These are phyloP conservation scores for Lymantria monacha DNA, from an alignment of 2,888 invertebrate genomes.

Conservation along the genomic window DNA sequence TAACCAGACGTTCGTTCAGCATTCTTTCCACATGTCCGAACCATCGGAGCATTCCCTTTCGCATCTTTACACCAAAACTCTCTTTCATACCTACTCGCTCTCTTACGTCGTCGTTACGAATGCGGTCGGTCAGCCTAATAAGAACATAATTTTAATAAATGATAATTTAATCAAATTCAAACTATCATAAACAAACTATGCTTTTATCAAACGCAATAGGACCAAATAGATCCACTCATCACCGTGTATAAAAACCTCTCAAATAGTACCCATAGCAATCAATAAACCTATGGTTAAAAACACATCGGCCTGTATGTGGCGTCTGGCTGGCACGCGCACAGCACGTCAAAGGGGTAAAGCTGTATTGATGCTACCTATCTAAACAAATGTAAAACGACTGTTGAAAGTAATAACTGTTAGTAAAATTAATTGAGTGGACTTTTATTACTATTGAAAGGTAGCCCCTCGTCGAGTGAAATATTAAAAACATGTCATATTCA, in stretches of 20 bases:
- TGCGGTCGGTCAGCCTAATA: no score
- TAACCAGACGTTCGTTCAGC: no score
- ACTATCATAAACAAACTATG: no score
- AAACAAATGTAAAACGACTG: constrained; percentile 22
- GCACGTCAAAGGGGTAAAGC: constrained; percentile 26
- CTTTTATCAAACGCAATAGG: not conserved
- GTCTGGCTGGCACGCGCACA: constrained; percentile 22
- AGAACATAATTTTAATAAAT: no score
- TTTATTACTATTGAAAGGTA: not conserved
- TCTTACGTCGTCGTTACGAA: no score
- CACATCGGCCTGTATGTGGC: constrained; percentile 23
- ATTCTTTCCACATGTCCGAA: no score
- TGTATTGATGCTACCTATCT: constrained; percentile 8
- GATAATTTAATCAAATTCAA: no score
- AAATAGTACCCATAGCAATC: not conserved
- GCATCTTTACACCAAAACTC: no score
- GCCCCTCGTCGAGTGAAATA: no score
- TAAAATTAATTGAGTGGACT: constrained; percentile 2
- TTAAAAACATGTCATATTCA: no score
- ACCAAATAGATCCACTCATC: not conserved
- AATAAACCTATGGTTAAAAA: constrained; percentile 1
- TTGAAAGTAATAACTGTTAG: constrained; percentile 1
- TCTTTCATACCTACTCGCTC: no score
- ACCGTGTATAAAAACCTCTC: not conserved
- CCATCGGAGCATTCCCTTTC: no score